Evolutionary conservation across 2,888 invertebrate species (phyloP), one percentile per base, ranked within the genome.

Genomic region (Drosophila incognita): DNA sequence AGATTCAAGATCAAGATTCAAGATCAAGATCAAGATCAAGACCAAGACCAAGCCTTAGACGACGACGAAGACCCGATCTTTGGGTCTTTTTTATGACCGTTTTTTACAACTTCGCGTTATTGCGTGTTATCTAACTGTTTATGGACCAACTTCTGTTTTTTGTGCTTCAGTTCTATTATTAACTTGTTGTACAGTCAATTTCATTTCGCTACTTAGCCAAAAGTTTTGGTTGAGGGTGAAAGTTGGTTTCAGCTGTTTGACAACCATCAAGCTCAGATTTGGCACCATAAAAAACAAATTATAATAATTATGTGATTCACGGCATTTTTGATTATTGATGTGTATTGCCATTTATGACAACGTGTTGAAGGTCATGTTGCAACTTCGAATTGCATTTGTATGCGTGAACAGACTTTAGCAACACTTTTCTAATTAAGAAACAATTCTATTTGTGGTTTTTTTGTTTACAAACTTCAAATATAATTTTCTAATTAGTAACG

Each of bases 1-100:
- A 89, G 90, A 84, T 90, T 46, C 90, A 89, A 89, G 83, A 76
- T 78, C 73, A 70, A 59, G 54, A 35, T n/a, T 42, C 59, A 63
- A 48, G 54, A 35, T 21, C 90, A 89, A 89, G 83, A 76, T 65
- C 62, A 65, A 59, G 86, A 84, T 42, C 59, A 64, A 48, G 54
- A 35, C 27, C 90, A 89, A 89, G 83, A 76, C 65, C 62, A 65
- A 59, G 86, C 83, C 66, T 18, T 7, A 46, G 46, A 46, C 18
- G 8, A 38, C 8, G 38, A 8, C 38, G 4, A 59, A 48, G 49
- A 35, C 49, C 59, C 74, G 63, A 33, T 4, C 33, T 33, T 33
- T 33, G 33, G 33, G 4, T 33, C 11, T 11, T 51, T n/a, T 81
- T 88, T 79, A 79, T 64, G 71, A 68, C 58, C 71, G 71, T 72